Evolutionary conservation across 2,888 invertebrate genomes (phyloP).

Genomic region (Dendrolimus pini): DNA sequence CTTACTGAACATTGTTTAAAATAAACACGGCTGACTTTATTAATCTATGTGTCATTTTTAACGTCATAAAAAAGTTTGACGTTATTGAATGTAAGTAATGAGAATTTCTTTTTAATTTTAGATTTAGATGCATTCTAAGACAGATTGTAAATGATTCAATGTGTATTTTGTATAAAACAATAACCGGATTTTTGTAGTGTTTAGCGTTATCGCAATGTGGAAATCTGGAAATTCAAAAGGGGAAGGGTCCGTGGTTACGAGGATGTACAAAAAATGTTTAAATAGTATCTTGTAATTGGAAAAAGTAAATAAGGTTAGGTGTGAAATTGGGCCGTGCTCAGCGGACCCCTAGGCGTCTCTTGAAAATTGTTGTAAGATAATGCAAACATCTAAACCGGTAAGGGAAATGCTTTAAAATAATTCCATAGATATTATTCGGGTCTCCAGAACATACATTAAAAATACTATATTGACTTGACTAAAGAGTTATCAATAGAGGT

Average conservation of each 20-base stretch:
- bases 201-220: background rate
- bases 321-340: slow-evolving; percentile 30
- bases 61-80: no score
- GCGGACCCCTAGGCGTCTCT: slow-evolving; percentile 52
- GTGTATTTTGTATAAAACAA: no score
- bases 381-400: slow-evolving; percentile 8
- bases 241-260: slow-evolving; percentile 39
- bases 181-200: no score
- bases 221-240: slow-evolving; percentile 19
- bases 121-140: no score
- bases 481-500: no score
- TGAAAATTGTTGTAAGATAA: slow-evolving; percentile 63
- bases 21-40: no score
- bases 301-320: slow-evolving; percentile 46
- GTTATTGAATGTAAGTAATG: no score
- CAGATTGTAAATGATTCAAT: no score
- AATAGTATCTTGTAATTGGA: slow-evolving; percentile 69
- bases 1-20: no score
- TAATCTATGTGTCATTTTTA: no score
- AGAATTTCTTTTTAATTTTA: no score
- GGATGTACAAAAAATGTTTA: slow-evolving; percentile 66
- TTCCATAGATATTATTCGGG: background rate
- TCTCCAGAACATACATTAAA: slow-evolving; percentile 8
- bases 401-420: slow-evolving; percentile 2
- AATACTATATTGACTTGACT: slow-evolving; percentile 9